Evolutionary conservation across 2,888 invertebrate genomes (phyloP), one percentile per base, ranked within the genome.

Genomic region (Harmothoe impar): DNA sequence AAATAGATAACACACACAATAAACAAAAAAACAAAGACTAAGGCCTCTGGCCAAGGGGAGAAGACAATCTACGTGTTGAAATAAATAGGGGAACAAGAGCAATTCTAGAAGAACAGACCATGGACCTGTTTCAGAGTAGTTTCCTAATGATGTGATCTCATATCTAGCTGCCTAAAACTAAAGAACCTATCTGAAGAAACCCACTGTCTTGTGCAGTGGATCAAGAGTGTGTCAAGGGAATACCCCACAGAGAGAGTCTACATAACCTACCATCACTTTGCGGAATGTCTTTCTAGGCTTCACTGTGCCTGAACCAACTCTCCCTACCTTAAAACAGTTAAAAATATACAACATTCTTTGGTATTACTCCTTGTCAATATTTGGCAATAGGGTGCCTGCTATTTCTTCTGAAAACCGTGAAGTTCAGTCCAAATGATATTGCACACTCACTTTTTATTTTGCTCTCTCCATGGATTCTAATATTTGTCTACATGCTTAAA

Each of bases 1-100:
- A 81, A 81, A 81, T 81, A 81, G 81, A 81, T 81, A 81, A 43
- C 25, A 72, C 72, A 62, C 62, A 62, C 62, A 43, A 43, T 43
- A 43, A 62, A 77, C 77, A 77, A 43, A 43, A 77, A 31, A 81
- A 81, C 35, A 81, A 81, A 81, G 81, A 81, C 81, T 81, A 33
- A 35, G 35, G 81, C 33, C 33, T 81, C 35, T 43, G 81, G 81
- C 81, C 43, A n/a, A 15, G n/a, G 72, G 72, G 72, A n/a, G 0
- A 25, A 5, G 81, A 12, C n/a, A 12, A 23, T 81, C 81, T 35
- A 43, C 81, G 81, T 35, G n/a, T 43, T n/a, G 23, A 81, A 81
- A 81, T 25, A 81, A 81, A 43, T 15, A 43, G 17, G 81, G 20
- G n/a, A 29, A 35, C 25, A 81, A 17, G 43, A 35, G 33, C 81